phyloP scores from a whole-genome alignment of 2,888 invertebrate genomes.

The Xylocampa areola region DNA sequence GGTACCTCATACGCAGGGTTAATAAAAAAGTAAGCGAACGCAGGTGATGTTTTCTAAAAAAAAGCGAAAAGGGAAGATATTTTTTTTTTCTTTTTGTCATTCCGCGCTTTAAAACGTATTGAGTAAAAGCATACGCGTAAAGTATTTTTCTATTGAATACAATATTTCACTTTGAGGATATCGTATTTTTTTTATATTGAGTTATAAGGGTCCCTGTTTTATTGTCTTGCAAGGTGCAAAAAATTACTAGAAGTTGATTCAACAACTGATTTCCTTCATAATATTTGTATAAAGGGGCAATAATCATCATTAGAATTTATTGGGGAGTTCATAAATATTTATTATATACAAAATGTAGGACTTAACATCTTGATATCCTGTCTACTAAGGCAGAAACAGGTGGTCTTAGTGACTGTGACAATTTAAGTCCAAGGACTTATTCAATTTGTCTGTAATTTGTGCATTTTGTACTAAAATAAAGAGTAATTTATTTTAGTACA shows the following conservation, averaged over 20 bases:
- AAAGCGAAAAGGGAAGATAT: conserved; percentile 46
- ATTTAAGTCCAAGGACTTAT: conserved; percentile 9
- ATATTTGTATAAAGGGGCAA: too few species aligned
- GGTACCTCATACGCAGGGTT: conserved; percentile 70
- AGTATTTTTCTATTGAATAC: conserved; percentile 32
- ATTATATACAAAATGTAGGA: too few species aligned
- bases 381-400: conserved; percentile 1
- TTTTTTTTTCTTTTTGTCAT: conserved; percentile 39
- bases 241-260: too few species aligned
- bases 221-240: too few species aligned
- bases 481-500: too few species aligned
- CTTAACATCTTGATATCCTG: neutral
- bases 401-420: conserved; percentile 21
- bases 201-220: too few species aligned
- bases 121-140: conserved; percentile 37
- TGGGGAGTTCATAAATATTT: too few species aligned
- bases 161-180: conserved; percentile 2
- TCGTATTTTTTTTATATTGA: too few species aligned
- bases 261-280: too few species aligned
- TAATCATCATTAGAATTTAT: too few species aligned
- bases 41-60: conserved; percentile 58
- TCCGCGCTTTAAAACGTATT: conserved; percentile 34
- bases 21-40: conserved; percentile 69
- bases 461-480: conserved; percentile 7
- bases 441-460: conserved; percentile 7